Evolutionary conservation across 2,113 vertebrate species (phyloP).

Genomic region (Daubentonia madagascariensis): DNA sequence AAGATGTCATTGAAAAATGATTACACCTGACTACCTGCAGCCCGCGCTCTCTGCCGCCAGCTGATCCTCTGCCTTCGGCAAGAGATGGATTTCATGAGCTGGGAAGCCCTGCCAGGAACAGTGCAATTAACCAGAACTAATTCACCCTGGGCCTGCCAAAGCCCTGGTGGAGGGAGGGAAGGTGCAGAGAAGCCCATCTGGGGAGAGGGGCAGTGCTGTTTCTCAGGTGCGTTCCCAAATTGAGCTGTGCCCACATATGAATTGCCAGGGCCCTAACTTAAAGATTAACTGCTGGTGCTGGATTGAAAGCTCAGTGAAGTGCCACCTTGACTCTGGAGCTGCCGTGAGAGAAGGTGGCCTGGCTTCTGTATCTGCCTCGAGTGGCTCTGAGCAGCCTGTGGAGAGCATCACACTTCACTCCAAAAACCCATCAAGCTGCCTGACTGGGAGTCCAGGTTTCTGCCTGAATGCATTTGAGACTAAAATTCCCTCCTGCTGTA

Average conservation of each 20-base stretch:
- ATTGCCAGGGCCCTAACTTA: neutral
- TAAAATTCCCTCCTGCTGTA: neutral
- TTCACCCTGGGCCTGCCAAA: neutral
- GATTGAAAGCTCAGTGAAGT: neutral
- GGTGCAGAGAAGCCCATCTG: neutral
- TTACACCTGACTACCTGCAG: neutral
- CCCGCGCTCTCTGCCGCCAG: neutral
- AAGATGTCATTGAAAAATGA: neutral
- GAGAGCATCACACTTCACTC: neutral
- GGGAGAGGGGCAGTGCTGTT: neutral
- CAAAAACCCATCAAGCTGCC: neutral
- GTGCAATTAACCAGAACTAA: slow-evolving; percentile 33
- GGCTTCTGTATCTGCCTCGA: neutral
- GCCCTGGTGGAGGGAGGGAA: neutral
- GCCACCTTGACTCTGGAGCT: neutral
- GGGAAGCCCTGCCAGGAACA: slow-evolving; percentile 36
- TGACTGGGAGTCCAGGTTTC: neutral
- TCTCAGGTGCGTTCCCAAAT: neutral
- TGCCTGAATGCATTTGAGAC: neutral
- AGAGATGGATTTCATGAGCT: slow-evolving; percentile 12
- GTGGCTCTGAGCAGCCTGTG: neutral
- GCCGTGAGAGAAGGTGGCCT: neutral
- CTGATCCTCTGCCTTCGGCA: slow-evolving; percentile 37
- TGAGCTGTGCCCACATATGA: neutral
- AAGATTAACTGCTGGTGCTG: neutral